Evolutionary conservation across 2,113 vertebrate species (phyloP).

Genomic region (Fulmarus glacialis): DNA sequence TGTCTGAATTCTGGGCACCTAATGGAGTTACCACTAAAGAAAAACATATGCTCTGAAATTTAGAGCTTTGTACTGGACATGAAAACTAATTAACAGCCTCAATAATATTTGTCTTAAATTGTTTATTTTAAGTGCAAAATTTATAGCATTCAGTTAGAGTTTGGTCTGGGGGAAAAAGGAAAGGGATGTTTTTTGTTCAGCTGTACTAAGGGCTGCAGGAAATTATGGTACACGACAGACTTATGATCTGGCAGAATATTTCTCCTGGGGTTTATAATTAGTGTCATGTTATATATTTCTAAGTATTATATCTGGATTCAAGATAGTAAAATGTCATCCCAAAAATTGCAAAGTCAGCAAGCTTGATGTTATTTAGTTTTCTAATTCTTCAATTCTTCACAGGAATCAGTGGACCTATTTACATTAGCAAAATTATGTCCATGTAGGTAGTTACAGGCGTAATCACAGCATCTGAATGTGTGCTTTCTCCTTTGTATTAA

Average conservation of each 20-base stretch:
- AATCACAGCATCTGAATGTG: background rate
- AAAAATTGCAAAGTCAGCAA: background rate
- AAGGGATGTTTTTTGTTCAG: background rate
- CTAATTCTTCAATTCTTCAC: background rate
- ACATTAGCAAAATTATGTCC: background rate
- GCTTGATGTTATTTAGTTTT: background rate
- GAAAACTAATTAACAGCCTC: constrained; percentile 25
- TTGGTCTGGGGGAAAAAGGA: background rate
- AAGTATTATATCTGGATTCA: background rate
- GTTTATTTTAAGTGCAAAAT: constrained; percentile 34
- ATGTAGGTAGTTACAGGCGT: background rate
- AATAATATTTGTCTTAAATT: constrained; percentile 23
- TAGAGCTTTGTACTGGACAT: constrained; percentile 2
- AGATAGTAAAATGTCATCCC: background rate
- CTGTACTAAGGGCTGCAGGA: background rate
- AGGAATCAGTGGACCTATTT: background rate
- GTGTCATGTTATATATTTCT: background rate
- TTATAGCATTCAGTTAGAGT: constrained; percentile 1
- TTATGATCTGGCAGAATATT: background rate
- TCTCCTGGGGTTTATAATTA: background rate
- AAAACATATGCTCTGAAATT: constrained; percentile 39
- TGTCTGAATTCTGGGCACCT: constrained; percentile 13
- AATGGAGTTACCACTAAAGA: constrained; percentile 39
- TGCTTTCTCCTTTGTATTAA: background rate
- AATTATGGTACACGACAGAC: background rate